Evolutionary conservation across 1,140 invertebrate genomes (phyloP).

Genomic region (Drosophila carrolli): DNA sequence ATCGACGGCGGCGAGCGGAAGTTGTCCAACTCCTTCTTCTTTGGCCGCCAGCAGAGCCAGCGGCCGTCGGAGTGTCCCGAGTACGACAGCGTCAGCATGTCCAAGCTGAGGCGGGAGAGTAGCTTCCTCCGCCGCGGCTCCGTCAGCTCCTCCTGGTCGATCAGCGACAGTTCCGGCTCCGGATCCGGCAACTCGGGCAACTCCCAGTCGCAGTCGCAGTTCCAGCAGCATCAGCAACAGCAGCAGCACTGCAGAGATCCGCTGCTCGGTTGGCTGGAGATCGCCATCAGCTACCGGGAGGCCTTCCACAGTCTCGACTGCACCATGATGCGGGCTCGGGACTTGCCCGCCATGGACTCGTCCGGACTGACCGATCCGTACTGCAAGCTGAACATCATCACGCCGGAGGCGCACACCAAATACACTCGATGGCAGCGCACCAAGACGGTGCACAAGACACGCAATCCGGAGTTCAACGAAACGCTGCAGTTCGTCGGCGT

Average conservation of each 20-base stretch:
- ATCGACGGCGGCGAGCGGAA: slow-evolving; percentile 81
- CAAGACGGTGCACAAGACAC: slow-evolving; percentile 95
- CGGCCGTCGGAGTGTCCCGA: slow-evolving; percentile 54
- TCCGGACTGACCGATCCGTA: slow-evolving; percentile 96
- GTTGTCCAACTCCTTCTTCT: slow-evolving; percentile 80
- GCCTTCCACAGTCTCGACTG: slow-evolving; percentile 91
- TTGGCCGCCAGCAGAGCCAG: slow-evolving; percentile 64
- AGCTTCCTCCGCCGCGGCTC: slow-evolving; percentile 74
- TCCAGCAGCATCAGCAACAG: slow-evolving; percentile 20
- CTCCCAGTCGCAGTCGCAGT: slow-evolving; percentile 35
- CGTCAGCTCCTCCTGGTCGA: slow-evolving; percentile 80
- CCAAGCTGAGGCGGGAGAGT: slow-evolving; percentile 73
- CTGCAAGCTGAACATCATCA: slow-evolving; percentile 93
- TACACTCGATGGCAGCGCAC: slow-evolving; percentile 86
- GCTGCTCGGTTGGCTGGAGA: slow-evolving; percentile 89
- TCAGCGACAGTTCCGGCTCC: slow-evolving; percentile 81
- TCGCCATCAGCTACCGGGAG: slow-evolving; percentile 92
- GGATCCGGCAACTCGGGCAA: slow-evolving; percentile 71
- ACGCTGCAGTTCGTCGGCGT: slow-evolving; percentile 95
- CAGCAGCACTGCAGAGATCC: slow-evolving; percentile 82
- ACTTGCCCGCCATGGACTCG: slow-evolving; percentile 94
- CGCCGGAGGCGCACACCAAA: slow-evolving; percentile 75
- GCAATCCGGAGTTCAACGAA: slow-evolving; percentile 97
- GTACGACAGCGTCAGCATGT: slow-evolving; percentile 73
- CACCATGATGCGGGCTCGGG: slow-evolving; percentile 90